These are phyloP conservation scores for Malurus splendens DNA, from an alignment of 2,797 vertebrate species.

Conservation along the genomic window DNA sequence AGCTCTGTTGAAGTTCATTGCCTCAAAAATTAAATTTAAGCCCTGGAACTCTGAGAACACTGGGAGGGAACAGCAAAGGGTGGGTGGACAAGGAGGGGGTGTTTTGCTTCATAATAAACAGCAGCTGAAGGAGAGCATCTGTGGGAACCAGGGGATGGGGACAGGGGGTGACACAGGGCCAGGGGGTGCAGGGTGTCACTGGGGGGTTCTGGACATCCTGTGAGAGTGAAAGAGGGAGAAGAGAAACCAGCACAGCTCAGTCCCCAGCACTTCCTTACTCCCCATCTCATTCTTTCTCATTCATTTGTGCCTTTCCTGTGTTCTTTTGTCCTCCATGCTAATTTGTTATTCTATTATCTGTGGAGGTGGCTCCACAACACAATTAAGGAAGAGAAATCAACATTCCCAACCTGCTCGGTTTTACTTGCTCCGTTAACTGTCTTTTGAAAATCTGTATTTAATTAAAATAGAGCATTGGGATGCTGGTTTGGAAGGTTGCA, in stretches of 20 bases:
- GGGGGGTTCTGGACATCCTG: background rate
- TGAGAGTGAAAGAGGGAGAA: background rate
- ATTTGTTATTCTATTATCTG: conserved; percentile 46
- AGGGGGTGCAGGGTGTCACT: background rate
- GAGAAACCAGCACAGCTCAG: background rate
- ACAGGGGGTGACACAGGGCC: background rate
- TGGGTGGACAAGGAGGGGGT: background rate
- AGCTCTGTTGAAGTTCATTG: conserved; percentile 23
- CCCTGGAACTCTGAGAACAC: background rate
- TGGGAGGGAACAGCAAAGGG: background rate
- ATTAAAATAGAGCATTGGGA: conserved; percentile 22
- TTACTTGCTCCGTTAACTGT: conserved; percentile 9
- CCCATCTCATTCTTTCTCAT: background rate
- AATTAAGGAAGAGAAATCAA: conserved; percentile 50
- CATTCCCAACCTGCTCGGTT: conserved; percentile 10
- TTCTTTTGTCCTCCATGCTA: conserved; percentile 48
- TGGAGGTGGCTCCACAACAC: conserved; percentile 12
- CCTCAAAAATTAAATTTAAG: conserved; percentile 41
- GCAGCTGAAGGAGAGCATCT: background rate
- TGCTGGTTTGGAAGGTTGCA: background rate
- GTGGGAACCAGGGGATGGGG: background rate
- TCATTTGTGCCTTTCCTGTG: background rate
- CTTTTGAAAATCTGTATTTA: conserved; percentile 35
- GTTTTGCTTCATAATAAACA: background rate
- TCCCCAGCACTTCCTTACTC: background rate